Percentiles rank a stretch among this genome's conserved stretches.
These are phyloP conservation scores for Acromyrmex charruanus DNA, from an alignment of 1,140 invertebrate genomes.

Conservation along the genomic window DNA sequence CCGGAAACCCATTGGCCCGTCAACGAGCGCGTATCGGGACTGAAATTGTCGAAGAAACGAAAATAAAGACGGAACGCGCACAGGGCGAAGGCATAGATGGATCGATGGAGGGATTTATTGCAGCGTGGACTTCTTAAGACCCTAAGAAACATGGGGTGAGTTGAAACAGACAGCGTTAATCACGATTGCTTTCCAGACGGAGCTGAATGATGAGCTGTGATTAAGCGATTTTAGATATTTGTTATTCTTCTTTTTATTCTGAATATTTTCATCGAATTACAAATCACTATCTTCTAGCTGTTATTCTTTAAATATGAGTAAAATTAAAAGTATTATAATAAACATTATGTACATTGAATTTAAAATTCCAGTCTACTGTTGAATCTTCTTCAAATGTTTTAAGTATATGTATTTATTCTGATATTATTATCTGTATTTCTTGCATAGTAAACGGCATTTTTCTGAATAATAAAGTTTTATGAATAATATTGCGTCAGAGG, in stretches of 20 bases:
- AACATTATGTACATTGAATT: not conserved
- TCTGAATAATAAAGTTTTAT: not conserved
- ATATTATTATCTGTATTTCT: not conserved
- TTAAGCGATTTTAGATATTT: conserved; percentile 10
- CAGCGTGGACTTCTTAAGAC: conserved; percentile 29
- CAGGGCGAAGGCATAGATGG: conserved; percentile 14
- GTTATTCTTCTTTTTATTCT: not conserved
- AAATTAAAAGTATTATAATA: not conserved
- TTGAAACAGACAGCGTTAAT: conserved; percentile 41
- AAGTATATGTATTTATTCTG: not conserved
- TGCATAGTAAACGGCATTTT: not conserved
- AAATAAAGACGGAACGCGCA: conserved; percentile 67
- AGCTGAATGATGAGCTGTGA: not conserved
- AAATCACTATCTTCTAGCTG: not conserved
- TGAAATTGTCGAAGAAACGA: conserved; percentile 74
- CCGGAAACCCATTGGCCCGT: conserved; percentile 75
- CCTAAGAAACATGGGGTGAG: conserved; percentile 8
- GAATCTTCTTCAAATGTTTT: not conserved
- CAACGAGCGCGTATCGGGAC: conserved; percentile 62
- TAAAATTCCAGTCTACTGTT: not conserved
- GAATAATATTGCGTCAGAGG: conserved; percentile 12
- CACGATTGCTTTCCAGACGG: not conserved
- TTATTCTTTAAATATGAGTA: not conserved
- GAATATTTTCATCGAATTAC: not conserved
- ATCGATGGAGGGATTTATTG: conserved; percentile 49